Evolutionary conservation across 53 echinoderm and acorn worm genomes (phyloP).

Genomic region (Henricia sp.): DNA sequence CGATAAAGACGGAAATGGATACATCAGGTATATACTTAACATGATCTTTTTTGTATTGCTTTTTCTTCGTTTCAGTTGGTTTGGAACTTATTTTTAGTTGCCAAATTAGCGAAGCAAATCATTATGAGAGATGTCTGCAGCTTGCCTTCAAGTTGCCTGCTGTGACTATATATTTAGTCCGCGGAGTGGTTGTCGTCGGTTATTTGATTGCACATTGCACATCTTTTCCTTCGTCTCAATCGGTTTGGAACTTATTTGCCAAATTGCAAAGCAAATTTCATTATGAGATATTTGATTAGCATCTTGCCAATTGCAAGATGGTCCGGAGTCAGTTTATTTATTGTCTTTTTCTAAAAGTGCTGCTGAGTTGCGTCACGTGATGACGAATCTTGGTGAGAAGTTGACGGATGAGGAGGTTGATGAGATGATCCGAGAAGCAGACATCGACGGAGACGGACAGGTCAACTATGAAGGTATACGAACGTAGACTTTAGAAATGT

Average conservation of each 20-base stretch:
- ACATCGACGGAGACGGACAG: slow-evolving; percentile 94
- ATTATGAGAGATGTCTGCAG: no score
- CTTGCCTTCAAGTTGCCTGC: no score
- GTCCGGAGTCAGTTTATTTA: neutral
- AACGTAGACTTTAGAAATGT: no score
- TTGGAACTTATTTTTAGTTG: no score
- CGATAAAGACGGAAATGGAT: slow-evolving; percentile 91
- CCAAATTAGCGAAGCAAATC: no score
- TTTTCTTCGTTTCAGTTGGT: no score
- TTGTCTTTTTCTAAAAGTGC: slow-evolving; percentile 65
- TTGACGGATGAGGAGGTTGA: slow-evolving; percentile 96
- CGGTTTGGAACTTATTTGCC: neutral
- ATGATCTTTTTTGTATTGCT: no score
- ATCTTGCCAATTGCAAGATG: neutral
- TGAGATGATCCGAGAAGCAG: slow-evolving; percentile 97
- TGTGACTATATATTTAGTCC: no score
- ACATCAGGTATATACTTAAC: slow-evolving; percentile 71
- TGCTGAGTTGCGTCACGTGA: slow-evolving; percentile 97
- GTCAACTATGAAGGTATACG: slow-evolving; percentile 97
- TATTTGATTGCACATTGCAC: neutral
- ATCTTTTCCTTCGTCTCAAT: neutral
- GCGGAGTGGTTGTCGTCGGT: neutral
- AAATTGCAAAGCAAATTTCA: neutral
- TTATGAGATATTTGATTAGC: no score
- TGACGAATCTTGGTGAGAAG: slow-evolving; percentile 98